Evolutionary conservation across 2,888 invertebrate genomes (phyloP).

Genomic region (Synergus umbraculus): DNA sequence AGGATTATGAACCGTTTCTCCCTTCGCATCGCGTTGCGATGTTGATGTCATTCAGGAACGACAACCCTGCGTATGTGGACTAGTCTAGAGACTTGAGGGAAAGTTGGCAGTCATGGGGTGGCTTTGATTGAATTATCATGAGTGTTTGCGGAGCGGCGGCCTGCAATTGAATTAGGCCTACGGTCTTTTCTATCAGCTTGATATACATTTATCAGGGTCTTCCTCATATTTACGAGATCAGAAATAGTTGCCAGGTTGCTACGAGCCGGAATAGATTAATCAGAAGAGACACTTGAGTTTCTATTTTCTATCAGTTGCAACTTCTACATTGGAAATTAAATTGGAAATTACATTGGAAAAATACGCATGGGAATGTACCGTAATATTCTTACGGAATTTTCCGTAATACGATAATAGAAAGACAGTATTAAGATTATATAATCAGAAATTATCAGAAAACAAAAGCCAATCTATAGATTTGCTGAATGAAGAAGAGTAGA

Average conservation of each 20-base stretch:
- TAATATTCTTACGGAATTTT: no score
- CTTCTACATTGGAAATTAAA: neutral
- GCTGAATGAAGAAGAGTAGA: no score
- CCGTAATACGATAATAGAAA: no score
- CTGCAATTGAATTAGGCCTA: slow-evolving; percentile 75
- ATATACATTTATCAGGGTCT: slow-evolving; percentile 52
- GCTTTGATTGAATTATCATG: slow-evolving; percentile 77
- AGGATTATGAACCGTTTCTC: slow-evolving; percentile 72
- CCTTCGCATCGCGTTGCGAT: slow-evolving; percentile 41
- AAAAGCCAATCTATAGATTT: no score
- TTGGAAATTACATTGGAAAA: neutral
- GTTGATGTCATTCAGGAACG: slow-evolving; percentile 40
- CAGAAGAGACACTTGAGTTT: neutral
- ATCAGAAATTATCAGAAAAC: no score
- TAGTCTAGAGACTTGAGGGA: slow-evolving; percentile 42
- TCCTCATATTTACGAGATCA: slow-evolving; percentile 16
- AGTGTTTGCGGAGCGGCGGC: slow-evolving; percentile 77
- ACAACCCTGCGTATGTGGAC: neutral
- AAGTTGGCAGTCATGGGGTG: slow-evolving; percentile 59
- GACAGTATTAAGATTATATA: no score
- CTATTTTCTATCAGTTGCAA: neutral
- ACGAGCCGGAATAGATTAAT: neutral
- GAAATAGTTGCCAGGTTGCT: neutral
- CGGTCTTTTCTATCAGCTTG: slow-evolving; percentile 45
- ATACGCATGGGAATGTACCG: no score